Evolutionary conservation across 2,113 vertebrate species (phyloP), one percentile per base, ranked within the genome.

Genomic region (Lepisosteus osseus): DNA sequence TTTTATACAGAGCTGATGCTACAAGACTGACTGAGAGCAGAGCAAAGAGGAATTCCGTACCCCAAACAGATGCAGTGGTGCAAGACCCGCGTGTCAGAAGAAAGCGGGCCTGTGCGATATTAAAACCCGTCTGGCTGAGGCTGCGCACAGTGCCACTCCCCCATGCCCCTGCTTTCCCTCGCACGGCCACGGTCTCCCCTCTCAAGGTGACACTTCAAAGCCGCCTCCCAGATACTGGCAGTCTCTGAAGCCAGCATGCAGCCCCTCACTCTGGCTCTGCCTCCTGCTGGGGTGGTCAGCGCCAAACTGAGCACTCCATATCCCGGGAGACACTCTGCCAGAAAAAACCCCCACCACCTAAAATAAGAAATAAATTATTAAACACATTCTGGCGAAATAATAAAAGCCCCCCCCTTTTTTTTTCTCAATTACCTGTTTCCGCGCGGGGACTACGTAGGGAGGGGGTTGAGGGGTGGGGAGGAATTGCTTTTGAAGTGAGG

Each of bases 131-230:
- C 92, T 93, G 92, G 91, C 88, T 84, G 90, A 68, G 71, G 74
- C 80, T 90, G 73, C 74, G 83, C 89, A 86, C 84, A 83, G 85
- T 79, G 75, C 84, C 89, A 87, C 86, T 89, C 86, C 90, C 89
- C 81, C 85, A 82, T 76, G 89, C 92, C 85, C 83, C 77, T 75
- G 86, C 90, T 5, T 61, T 87, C 87, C 86, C 78, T 84, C 72
- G 80, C 86, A 84, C 45, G 85, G 89, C 90, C 88, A 90, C 77
- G 71, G 80, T 64, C 88, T 88, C 87, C 90, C 89, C 90, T 79
- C 89, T 91, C 93, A 93, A 95, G 82, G 56, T 94, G 96, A 95
- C 94, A 97, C 92, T 93, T 98, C 94, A 97, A 97, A 98, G 96
- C 17, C 79, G 88, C n/a, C 70, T 75, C 79, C 0, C 70, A 91